Conservation (phyloP, 1,140 invertebrate species). For the Papilio polyxenes region DNA sequence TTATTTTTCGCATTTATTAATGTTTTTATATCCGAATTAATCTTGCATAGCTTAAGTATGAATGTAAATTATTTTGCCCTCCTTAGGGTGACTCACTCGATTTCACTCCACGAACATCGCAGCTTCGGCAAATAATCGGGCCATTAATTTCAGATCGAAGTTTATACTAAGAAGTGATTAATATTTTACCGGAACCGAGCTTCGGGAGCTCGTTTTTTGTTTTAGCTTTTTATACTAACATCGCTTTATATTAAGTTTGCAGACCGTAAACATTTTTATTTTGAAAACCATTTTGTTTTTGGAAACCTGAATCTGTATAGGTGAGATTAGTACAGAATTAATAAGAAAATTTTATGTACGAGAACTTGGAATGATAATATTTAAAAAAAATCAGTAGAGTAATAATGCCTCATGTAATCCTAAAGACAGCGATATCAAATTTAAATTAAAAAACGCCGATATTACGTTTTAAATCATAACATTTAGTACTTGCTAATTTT, state of each 20-base stretch:
- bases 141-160: conserved; percentile 36
- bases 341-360: neutral
- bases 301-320: neutral
- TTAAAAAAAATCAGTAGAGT: no score
- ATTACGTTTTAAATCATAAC: neutral
- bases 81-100: conserved; percentile 25
- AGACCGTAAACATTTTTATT: conserved; percentile 17
- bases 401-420: no score
- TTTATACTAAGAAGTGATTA: conserved; percentile 36
- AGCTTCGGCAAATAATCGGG: conserved; percentile 31
- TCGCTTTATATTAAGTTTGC: conserved; percentile 24
- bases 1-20: neutral
- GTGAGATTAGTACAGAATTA: no score
- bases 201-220: conserved; percentile 25
- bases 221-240: conserved; percentile 10
- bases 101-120: conserved; percentile 31
- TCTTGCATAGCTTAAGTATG: conserved; percentile 22
- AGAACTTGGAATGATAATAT: no score
- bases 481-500: neutral
- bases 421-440: no score
- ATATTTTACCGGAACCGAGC: conserved; percentile 26
- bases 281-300: neutral
- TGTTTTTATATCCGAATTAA: neutral
- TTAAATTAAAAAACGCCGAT: no score
- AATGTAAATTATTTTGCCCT: conserved; percentile 34